Evolutionary conservation across 2,113 vertebrate species (phyloP), one percentile per base, ranked within the genome.

Genomic region (Python bivittatus): DNA sequence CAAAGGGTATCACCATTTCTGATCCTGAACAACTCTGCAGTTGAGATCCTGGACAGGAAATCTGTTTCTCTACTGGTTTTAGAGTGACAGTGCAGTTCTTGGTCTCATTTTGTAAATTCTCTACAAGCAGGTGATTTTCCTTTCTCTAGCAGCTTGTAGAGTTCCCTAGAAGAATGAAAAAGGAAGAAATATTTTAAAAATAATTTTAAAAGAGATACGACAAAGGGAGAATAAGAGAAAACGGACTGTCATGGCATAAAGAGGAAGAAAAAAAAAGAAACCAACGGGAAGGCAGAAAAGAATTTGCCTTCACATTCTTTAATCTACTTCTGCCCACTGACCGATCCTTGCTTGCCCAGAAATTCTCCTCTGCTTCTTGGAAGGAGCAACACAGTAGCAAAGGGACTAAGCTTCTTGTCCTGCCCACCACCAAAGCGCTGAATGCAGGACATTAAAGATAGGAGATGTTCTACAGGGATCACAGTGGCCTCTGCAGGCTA

Each of bases 401-500:
- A 25, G 33, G 20, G 27, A 57, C 1, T n/a, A 23, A 56, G 17
- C 15, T 83, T 9, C 25, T 29, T 84, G 3, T 4, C 54, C 53
- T 84, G 33, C 29, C n/a, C 44, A 17, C 25, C 53, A 57, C 29
- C 33, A 84, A 57, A 84, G 33, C 22, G 86, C 17, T 22, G 64
- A 91, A 9, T 3, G 9, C 13, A 61, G 15, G 56, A 13, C 12
- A 27, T 6, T 33, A 29, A 89, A 61, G 38, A 9, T 2, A 23
- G 15, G 33, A 57, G 8, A 20, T 53, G 0, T 84, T 89, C 22
- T 88, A 3, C 33, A 61, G 29, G 44, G 68, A 27, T 12, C n/a
- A 61, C 68, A 92, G 91, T 61, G 72, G 22, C 91, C 91, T 89
- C 91, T 89, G 89, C 72, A 92, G 87, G 72, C 44, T 57, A 52